A percentile compares a stretch with the other conserved stretches of the same genome.
These are phyloP conservation scores for Dynastes grantii DNA, from an alignment of 2,888 invertebrate species.

Conservation along the genomic window DNA sequence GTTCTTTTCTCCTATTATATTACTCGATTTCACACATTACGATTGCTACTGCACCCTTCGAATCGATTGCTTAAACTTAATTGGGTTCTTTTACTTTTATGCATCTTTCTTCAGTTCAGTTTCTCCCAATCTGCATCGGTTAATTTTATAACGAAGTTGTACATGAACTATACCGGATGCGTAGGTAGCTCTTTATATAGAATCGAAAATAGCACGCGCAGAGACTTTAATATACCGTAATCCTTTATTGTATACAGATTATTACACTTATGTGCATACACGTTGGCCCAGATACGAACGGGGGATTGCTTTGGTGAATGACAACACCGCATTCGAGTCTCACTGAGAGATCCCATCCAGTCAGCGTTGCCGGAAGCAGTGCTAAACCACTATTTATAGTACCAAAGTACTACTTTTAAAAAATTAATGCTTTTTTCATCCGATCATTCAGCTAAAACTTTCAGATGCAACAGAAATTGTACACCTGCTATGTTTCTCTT, in stretches of 20 bases:
- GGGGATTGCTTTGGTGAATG: too few relatives aligned
- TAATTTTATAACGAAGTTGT: background rate
- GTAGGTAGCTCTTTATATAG: background rate
- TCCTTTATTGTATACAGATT: background rate
- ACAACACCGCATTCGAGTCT: too few relatives aligned
- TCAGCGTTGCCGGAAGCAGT: too few relatives aligned
- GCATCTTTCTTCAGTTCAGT: background rate
- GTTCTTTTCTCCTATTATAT: constrained; percentile 27
- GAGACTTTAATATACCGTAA: background rate
- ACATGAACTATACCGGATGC: background rate
- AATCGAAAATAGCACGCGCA: background rate
- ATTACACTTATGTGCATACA: background rate
- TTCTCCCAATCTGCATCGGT: constrained; percentile 1
- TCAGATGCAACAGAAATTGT: too few relatives aligned
- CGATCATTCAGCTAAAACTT: too few relatives aligned
- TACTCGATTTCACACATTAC: constrained; percentile 23
- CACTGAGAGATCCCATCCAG: too few relatives aligned
- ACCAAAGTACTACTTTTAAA: too few relatives aligned
- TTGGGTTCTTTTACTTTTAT: constrained; percentile 3
- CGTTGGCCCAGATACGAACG: too few relatives aligned
- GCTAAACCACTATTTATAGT: too few relatives aligned
- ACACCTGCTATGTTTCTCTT: too few relatives aligned
- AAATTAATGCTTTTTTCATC: too few relatives aligned
- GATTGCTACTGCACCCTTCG: constrained; percentile 23
- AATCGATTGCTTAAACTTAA: constrained; percentile 27